These are phyloP conservation scores for Phyllostomus hastatus DNA, from an alignment of 2,113 vertebrate genomes.

Conservation along the genomic window DNA sequence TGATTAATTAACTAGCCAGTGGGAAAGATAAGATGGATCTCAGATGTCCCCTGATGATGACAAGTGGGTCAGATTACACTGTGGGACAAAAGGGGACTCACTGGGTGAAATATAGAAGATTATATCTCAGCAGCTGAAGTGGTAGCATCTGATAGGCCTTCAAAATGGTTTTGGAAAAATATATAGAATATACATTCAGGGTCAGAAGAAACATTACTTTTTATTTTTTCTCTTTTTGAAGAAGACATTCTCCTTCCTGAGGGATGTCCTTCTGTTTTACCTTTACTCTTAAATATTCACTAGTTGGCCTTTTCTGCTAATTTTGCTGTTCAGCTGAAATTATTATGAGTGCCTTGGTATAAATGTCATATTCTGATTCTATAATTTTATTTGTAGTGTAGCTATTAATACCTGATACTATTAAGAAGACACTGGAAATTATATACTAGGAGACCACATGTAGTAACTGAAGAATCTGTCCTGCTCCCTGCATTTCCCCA, in stretches of 20 bases:
- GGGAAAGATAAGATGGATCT: constrained; percentile 81
- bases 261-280: background rate
- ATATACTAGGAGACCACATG: background rate
- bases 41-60: constrained; percentile 78
- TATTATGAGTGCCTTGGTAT: constrained; percentile 41
- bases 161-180: constrained; percentile 69
- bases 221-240: constrained; percentile 16
- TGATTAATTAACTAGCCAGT: constrained; percentile 74
- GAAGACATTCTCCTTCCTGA: background rate
- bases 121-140: constrained; percentile 55
- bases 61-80: constrained; percentile 74
- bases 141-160: constrained; percentile 62
- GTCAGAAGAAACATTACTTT: constrained; percentile 62
- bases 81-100: constrained; percentile 68
- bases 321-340: background rate
- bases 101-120: constrained; percentile 71
- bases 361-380: background rate
- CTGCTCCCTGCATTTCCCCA: background rate
- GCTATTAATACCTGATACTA: background rate
- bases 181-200: constrained; percentile 61
- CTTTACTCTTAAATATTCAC: background rate
- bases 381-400: background rate
- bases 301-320: background rate
- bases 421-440: background rate
- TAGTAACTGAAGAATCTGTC: background rate